A percentile compares a stretch with the other conserved stretches of the same genome.
These are phyloP conservation scores for Steinernema hermaphroditum DNA, from an alignment of 2,888 invertebrate species.

Conservation along the genomic window DNA sequence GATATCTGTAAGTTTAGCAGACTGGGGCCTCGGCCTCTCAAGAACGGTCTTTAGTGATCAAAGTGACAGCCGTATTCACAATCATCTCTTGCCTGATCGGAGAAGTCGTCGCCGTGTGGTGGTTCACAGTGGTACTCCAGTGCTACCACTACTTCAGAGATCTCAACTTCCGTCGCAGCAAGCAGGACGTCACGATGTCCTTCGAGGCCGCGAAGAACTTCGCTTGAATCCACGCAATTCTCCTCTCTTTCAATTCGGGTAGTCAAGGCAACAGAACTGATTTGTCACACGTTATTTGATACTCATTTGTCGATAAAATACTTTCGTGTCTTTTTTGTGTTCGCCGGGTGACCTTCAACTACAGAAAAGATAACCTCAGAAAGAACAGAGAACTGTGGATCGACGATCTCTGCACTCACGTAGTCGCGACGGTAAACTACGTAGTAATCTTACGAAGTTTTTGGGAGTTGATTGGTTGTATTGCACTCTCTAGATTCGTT, in stretches of 20 bases:
- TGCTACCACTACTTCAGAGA: constrained; percentile 30
- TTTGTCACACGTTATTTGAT: constrained; percentile 10
- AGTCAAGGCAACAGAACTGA: not conserved
- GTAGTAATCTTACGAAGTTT: no score
- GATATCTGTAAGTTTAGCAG: not conserved
- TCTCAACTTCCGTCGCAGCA: constrained; percentile 15
- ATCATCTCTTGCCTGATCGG: constrained; percentile 27
- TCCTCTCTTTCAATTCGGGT: not conserved
- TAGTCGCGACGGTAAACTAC: no score
- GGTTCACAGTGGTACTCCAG: constrained; percentile 18
- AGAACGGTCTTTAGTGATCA: not conserved
- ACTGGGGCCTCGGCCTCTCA: not conserved
- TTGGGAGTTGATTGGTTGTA: no score
- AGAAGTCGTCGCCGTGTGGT: constrained; percentile 21
- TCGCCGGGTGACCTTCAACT: no score
- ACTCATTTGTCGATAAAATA: not conserved
- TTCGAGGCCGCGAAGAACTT: constrained; percentile 7
- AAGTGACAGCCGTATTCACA: constrained; percentile 20
- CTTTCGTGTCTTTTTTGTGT: not conserved
- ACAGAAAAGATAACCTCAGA: no score
- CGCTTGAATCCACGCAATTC: not conserved
- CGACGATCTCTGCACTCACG: no score
- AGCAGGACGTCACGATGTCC: constrained; percentile 17
- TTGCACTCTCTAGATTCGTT: no score
- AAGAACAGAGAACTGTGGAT: no score